phyloP scores from a whole-genome alignment of 2,888 invertebrate species.

The Cotesia congregata region DNA sequence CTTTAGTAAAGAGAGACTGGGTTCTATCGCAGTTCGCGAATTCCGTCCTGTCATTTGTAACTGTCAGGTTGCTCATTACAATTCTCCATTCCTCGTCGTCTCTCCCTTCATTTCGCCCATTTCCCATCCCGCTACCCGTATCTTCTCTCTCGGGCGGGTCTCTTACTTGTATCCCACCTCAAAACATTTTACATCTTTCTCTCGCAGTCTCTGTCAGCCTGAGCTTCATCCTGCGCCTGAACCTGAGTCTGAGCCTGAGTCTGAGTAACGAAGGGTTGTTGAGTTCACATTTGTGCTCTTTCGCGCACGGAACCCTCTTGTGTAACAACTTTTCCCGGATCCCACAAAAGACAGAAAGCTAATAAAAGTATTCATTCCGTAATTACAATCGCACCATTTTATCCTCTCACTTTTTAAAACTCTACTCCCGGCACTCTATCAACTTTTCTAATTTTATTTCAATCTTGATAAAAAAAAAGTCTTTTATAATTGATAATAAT shows the following conservation, averaged over 20 bases:
- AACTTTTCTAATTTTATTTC: neutral
- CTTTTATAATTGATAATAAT: neutral
- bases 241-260: slow-evolving; percentile 12
- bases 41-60: slow-evolving; percentile 71
- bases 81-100: slow-evolving; percentile 69
- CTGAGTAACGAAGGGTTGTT: slow-evolving; percentile 49
- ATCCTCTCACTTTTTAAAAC: slow-evolving; percentile 13
- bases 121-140: slow-evolving; percentile 34
- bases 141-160: slow-evolving; percentile 47
- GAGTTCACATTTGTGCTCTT: slow-evolving; percentile 45
- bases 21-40: slow-evolving; percentile 69
- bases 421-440: neutral
- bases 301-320: slow-evolving; percentile 39
- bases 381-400: slow-evolving; percentile 18
- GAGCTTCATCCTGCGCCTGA: slow-evolving; percentile 11
- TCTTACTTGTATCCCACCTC: slow-evolving; percentile 46
- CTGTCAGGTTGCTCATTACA: slow-evolving; percentile 71
- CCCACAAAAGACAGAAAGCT: slow-evolving; percentile 40
- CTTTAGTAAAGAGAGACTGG: slow-evolving; percentile 63
- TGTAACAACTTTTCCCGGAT: slow-evolving; percentile 25
- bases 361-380: slow-evolving; percentile 37
- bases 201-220: slow-evolving; percentile 44
- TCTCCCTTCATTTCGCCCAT: slow-evolving; percentile 42
- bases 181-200: slow-evolving; percentile 36
- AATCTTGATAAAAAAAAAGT: neutral